Evolutionary conservation across 2,113 vertebrate species (phyloP), one percentile per base, ranked within the genome.

Genomic region (Catharus bicknelli): DNA sequence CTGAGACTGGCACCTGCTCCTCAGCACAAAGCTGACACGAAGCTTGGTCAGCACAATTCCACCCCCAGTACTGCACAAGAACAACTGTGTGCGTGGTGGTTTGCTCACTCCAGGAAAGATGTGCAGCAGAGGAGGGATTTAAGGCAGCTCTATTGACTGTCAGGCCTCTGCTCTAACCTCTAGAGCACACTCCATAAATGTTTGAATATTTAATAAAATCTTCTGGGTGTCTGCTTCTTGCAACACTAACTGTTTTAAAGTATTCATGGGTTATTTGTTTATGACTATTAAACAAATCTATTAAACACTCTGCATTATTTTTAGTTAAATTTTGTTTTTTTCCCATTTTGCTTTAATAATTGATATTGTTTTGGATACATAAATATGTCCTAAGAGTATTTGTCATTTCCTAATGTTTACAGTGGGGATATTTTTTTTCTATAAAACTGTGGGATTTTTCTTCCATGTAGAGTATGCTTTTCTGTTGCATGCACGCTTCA

Each of bases 241-340:
- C 86, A 74, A 94, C 68, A 66, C 81, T 93, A 82, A 82, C 84
- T 69, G 59, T 86, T 94, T 95, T 96, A 91, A 97, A 97, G 88
- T 96, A 97, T 97, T 96, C 75, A 97, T 96, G 94, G 53, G n/a
- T 90, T 95, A 95, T 95, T 97, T 97, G 91, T 96, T 96, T 97
- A 95, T 95, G 79, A 88, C 42, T 96, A 88, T 94, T 94, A 96
- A 95, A 97, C 83, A 97, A 96, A 97, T 95, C 88, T 94, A 95
- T 96, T 96, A 96, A 96, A 94, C 50, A 51, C 83, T 93, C 86
- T 53, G 79, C 57, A 92, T 93, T 96, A 88, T 95, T 96, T 96
- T 96, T 95, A 96, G 90, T 82, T 96, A 88, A 87, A 85, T 89
- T 93, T 95, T 83, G 66, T 22, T 50, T 85, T 62, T 74, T 90